A percentile compares a stretch with the other conserved stretches of the same genome.
phyloP scores from a whole-genome alignment of 2,797 vertebrate genomes.

The Phoeniculus purpureus region DNA sequence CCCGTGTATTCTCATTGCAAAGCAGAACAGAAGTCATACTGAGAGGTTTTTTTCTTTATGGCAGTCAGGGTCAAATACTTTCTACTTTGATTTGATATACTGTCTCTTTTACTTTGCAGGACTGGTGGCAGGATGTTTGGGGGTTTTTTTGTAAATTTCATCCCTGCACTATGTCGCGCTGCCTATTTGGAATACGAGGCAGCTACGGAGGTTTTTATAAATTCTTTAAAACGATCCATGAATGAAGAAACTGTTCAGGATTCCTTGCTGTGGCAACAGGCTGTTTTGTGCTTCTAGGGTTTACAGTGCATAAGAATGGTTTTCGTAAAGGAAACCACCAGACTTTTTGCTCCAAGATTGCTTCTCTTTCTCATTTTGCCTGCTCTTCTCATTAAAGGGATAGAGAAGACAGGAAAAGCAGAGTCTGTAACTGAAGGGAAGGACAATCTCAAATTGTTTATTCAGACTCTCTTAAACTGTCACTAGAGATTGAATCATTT shows the following conservation, averaged over 20 bases:
- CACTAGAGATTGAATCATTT: neutral
- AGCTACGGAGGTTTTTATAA: neutral
- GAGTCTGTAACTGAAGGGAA: neutral
- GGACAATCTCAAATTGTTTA: neutral
- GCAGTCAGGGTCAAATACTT: neutral
- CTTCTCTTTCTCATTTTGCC: neutral
- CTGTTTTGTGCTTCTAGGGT: neutral
- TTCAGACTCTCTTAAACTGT: neutral
- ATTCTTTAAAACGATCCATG: neutral
- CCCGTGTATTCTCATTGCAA: neutral
- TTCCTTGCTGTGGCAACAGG: neutral
- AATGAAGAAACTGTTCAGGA: neutral
- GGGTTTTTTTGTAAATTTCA: neutral
- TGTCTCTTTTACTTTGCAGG: neutral
- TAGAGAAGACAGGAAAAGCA: neutral
- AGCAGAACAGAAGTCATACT: neutral
- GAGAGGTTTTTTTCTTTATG: neutral
- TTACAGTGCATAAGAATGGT: neutral
- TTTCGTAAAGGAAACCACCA: neutral
- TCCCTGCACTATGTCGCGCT: neutral
- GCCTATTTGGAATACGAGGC: neutral
- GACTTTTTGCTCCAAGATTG: neutral
- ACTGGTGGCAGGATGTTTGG: neutral
- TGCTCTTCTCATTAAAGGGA: neutral
- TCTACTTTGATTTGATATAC: neutral